Conservation (phyloP, 1,140 invertebrate species). For the Diabrotica undecimpunctata region DNA sequence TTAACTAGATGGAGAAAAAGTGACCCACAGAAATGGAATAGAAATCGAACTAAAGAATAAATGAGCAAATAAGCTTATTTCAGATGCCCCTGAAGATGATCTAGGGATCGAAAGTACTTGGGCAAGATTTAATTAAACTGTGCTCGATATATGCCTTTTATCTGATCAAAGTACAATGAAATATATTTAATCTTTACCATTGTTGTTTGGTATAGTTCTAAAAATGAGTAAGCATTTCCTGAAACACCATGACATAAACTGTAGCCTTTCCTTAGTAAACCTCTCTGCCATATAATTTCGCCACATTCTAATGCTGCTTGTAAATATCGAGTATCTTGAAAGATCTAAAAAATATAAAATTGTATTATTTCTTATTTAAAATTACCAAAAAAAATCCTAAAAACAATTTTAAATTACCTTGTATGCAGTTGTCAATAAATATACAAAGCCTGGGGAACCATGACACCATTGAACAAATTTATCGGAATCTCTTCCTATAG, state of each 20-base stretch:
- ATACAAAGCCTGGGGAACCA: slow-evolving; percentile 84
- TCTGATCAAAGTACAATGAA: too few relatives aligned
- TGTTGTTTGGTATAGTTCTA: slow-evolving; percentile 77
- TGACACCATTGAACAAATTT: slow-evolving; percentile 94
- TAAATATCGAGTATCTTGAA: slow-evolving; percentile 70
- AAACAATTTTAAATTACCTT: slow-evolving; percentile 54
- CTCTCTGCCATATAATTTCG: slow-evolving; percentile 79
- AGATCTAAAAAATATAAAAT: slow-evolving; percentile 56
- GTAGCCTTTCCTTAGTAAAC: slow-evolving; percentile 85
- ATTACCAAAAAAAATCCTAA: slow-evolving; percentile 1
- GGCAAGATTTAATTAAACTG: too few relatives aligned
- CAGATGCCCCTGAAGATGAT: too few relatives aligned
- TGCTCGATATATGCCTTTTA: too few relatives aligned
- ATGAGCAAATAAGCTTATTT: too few relatives aligned
- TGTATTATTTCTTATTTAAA: slow-evolving; percentile 7
- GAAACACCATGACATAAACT: slow-evolving; percentile 89
- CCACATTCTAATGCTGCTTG: slow-evolving; percentile 67
- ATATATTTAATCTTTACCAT: slow-evolving; percentile 51
- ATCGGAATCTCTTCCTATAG: slow-evolving; percentile 66
- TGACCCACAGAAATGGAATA: too few relatives aligned
- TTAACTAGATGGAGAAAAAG: too few relatives aligned
- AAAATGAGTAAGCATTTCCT: slow-evolving; percentile 88
- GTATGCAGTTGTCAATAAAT: slow-evolving; percentile 71
- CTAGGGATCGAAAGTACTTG: too few relatives aligned
- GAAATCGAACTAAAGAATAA: too few relatives aligned